Conservation (phyloP, 2,113 vertebrate species). For the Antidorcas marsupialis region DNA sequence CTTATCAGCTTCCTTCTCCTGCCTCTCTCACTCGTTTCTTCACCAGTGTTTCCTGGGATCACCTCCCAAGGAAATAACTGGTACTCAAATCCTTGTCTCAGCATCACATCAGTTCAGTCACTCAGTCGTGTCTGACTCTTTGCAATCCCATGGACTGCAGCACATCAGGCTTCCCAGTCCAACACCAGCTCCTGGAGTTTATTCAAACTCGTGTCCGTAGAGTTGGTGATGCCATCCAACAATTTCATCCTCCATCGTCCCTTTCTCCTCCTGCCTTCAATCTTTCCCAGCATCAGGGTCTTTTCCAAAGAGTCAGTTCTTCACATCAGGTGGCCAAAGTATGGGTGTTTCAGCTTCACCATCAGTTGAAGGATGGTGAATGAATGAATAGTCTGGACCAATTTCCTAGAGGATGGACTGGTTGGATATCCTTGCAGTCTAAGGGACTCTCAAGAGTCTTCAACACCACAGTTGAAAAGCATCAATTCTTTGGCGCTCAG, state of each 20-base stretch:
- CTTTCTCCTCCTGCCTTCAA: not conserved
- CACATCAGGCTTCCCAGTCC: not conserved
- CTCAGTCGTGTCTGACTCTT: not conserved
- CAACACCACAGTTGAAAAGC: not conserved
- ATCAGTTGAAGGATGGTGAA: not conserved
- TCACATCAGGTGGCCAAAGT: not conserved
- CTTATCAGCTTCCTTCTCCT: not conserved
- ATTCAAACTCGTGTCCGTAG: not conserved
- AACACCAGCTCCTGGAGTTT: not conserved
- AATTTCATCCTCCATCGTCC: not conserved
- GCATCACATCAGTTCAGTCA: not conserved
- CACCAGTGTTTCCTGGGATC: not conserved
- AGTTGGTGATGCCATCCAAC: not conserved
- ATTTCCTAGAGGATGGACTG: not conserved
- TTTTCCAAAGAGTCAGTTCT: not conserved
- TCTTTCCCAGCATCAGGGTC: not conserved
- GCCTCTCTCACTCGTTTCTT: not conserved
- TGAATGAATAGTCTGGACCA: not conserved
- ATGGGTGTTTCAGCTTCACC: not conserved
- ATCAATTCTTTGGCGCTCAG: accelerated
- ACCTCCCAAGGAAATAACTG: not conserved
- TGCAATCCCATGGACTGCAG: not conserved
- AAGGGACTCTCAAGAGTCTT: not conserved
- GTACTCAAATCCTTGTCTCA: not conserved
- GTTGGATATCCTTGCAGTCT: not conserved